Percentiles rank a stretch among this genome's conserved stretches.
These are phyloP conservation scores for Atopsyche davidsoni DNA, from an alignment of 1,140 invertebrate genomes.

Conservation along the genomic window DNA sequence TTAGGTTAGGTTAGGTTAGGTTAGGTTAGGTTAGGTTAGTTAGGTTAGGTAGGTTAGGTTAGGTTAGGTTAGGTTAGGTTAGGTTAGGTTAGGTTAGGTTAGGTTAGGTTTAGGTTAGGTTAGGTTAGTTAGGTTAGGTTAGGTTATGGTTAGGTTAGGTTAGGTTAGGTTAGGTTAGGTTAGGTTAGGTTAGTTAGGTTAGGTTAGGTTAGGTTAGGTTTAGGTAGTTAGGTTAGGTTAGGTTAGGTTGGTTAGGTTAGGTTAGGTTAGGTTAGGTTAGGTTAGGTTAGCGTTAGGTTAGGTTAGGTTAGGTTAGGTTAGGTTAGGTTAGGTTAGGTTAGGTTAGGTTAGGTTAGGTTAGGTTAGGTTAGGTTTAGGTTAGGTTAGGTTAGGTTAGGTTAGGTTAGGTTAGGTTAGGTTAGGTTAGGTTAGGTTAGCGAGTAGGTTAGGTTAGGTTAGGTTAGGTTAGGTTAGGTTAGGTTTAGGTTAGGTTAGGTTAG, in stretches of 20 bases:
- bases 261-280: slow-evolving; percentile 6
- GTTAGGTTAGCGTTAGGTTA: slow-evolving; percentile 23
- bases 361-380: slow-evolving; percentile 25
- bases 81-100: slow-evolving; percentile 20
- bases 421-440: slow-evolving; percentile 3
- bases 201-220: slow-evolving; percentile 25
- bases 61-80: slow-evolving; percentile 21
- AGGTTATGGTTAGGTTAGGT: slow-evolving; percentile 21
- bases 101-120: slow-evolving; percentile 20
- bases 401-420: slow-evolving; percentile 7
- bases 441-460: neutral
- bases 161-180: slow-evolving; percentile 16
- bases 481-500: too few relatives aligned
- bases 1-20: slow-evolving; percentile 23
- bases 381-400: slow-evolving; percentile 2
- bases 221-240: slow-evolving; percentile 24
- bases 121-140: slow-evolving; percentile 15
- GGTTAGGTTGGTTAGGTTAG: slow-evolving; percentile 14
- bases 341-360: slow-evolving; percentile 25
- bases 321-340: slow-evolving; percentile 15
- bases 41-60: slow-evolving; percentile 21
- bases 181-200: slow-evolving; percentile 23
- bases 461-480: too few relatives aligned
- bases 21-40: too few relatives aligned
- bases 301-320: slow-evolving; percentile 18